Evolutionary conservation across 2,888 invertebrate species (phyloP).

Genomic region (Norana najaformis): DNA sequence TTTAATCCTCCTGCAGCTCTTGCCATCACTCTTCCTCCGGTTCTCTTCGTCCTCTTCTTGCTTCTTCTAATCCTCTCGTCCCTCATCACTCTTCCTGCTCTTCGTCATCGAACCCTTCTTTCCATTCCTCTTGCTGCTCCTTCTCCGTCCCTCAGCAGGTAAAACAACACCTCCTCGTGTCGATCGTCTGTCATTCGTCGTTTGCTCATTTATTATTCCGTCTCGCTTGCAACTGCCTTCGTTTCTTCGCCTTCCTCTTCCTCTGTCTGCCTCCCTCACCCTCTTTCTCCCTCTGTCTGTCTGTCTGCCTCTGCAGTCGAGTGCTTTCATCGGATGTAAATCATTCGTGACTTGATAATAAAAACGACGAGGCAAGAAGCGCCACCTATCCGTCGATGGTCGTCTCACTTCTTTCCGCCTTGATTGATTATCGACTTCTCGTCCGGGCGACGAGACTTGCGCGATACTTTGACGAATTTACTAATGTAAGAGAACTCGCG

Average conservation of each 20-base stretch:
- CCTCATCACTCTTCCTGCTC: neutral
- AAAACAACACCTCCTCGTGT: too few species aligned
- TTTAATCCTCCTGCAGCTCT: too few species aligned
- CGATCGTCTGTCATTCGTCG: too few species aligned
- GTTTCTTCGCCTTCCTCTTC: neutral
- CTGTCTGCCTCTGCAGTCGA: neutral
- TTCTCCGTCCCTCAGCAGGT: too few species aligned
- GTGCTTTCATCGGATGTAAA: slow-evolving; percentile 7
- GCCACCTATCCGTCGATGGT: neutral
- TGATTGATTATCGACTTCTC: slow-evolving; percentile 13
- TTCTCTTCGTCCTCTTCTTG: neutral
- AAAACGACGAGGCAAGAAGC: neutral
- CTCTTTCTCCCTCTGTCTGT: neutral
- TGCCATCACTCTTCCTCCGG: neutral
- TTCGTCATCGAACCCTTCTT: too few species aligned
- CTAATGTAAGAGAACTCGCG: neutral
- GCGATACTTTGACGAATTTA: slow-evolving; percentile 13
- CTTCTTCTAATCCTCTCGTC: neutral
- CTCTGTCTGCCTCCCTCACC: neutral
- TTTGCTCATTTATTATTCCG: neutral
- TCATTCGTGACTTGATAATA: slow-evolving; percentile 7
- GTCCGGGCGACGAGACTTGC: neutral
- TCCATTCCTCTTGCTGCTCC: neutral
- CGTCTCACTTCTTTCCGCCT: neutral
- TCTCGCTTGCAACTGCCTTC: neutral